Evolutionary conservation across 1,140 invertebrate species (phyloP).

Genomic region (Drosophila quadrilineata): DNA sequence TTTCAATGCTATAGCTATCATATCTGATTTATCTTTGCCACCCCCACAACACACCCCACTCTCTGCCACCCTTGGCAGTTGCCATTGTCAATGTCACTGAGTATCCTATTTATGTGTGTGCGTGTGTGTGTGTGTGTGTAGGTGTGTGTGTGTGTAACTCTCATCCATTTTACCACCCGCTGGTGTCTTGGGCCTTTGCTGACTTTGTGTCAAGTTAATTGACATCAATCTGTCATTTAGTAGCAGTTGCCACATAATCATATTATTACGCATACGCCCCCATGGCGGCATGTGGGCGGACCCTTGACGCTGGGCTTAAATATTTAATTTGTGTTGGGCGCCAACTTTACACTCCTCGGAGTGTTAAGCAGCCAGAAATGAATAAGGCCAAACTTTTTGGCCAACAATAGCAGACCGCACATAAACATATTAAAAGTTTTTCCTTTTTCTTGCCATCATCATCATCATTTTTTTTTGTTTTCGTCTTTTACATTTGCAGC

Average conservation of each 20-base stretch:
- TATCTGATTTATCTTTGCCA: background rate
- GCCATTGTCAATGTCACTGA: background rate
- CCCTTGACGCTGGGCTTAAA: constrained; percentile 51
- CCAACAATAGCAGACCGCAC: constrained; percentile 46
- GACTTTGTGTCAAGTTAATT: constrained; percentile 65
- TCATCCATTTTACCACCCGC: too few relatives aligned
- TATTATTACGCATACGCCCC: constrained; percentile 75
- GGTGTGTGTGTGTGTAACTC: too few relatives aligned
- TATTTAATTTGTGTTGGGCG: constrained; percentile 58
- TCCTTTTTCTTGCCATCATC: constrained; percentile 34
- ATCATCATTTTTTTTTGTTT: constrained; percentile 4
- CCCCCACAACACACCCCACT: background rate
- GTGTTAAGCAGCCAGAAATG: constrained; percentile 39
- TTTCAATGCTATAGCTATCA: constrained; percentile 17
- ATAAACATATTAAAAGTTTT: constrained; percentile 78
- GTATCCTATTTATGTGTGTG: too few relatives aligned
- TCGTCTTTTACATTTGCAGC: constrained; percentile 51
- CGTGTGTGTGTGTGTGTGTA: too few relatives aligned
- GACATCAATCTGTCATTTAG: constrained; percentile 77
- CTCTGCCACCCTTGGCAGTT: background rate
- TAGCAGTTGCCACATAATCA: constrained; percentile 62
- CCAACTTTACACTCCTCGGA: constrained; percentile 57
- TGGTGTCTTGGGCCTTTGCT: too few relatives aligned
- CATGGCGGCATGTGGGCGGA: constrained; percentile 25
- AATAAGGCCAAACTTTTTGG: constrained; percentile 30